Percentiles rank a stretch among this genome's conserved stretches.
phyloP scores from a whole-genome alignment of 1,140 invertebrate genomes.

The Drosophila melanica region DNA sequence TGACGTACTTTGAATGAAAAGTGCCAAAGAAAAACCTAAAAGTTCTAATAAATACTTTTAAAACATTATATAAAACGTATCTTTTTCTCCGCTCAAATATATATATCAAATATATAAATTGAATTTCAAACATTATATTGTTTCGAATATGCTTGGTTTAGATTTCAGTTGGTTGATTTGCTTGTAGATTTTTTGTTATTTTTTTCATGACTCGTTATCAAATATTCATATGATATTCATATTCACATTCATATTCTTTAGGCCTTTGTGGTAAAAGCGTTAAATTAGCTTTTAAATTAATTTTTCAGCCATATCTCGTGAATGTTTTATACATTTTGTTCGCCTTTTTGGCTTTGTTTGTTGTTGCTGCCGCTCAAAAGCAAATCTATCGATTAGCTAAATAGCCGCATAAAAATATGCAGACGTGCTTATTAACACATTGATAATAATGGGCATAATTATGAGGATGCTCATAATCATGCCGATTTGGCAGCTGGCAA shows the following conservation, averaged over 20 bases:
- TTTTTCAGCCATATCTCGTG: conserved; percentile 16
- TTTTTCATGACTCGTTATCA: not conserved
- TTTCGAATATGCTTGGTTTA: too few species aligned
- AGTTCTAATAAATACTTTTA: too few species aligned
- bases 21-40: too few species aligned
- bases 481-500: conserved; percentile 4
- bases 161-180: too few species aligned
- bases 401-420: conserved; percentile 26
- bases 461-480: conserved; percentile 1
- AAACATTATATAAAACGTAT: too few species aligned
- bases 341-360: not conserved
- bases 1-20: too few species aligned
- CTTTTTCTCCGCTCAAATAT: too few species aligned
- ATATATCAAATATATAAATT: too few species aligned
- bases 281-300: conserved; percentile 37
- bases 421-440: conserved; percentile 31
- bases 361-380: conserved; percentile 21
- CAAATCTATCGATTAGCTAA: conserved; percentile 43
- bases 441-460: conserved; percentile 6
- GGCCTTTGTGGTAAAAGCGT: conserved; percentile 10
- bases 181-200: not conserved
- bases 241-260: not conserved
- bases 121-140: too few species aligned
- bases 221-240: too few species aligned
- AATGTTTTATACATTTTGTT: not conserved